Evolutionary conservation across 2,113 vertebrate species (phyloP), one percentile per base, ranked within the genome.

Genomic region (Gadus chalcogrammus): DNA sequence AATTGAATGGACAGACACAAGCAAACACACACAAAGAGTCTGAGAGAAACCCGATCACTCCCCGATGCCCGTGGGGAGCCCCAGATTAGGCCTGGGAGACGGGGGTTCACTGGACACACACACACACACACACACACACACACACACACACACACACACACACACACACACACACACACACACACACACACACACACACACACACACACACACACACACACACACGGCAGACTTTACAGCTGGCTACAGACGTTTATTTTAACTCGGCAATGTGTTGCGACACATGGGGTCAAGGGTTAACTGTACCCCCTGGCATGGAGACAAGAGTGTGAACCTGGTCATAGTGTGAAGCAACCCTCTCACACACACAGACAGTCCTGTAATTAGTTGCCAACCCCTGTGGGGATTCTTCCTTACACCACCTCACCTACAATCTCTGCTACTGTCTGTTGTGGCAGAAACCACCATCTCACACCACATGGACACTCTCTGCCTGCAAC

Each of bases 61-160:
- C 79, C 72, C 64, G 15, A 38, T 22, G 53, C 55, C 53, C 24
- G 8, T 67, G 62, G 76, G 72, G 81, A 85, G 76, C 85, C 73
- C 79, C 77, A 87, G 87, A 88, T 88, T 86, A 85, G 73, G 63
- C 85, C 80, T 79, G 83, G 76, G 85, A 88, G 87, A 87, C 85
- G 81, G 80, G 67, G 67, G 79, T 75, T 84, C 79, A 81, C 79
- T 69, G 65, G 28, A 81, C 75, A 69, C 24, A 59, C 12, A 15
- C 76, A 72, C 65, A 12, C 20, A 7, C 77, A 83, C 70, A 7
- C 77, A 81, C 75, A 69, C 24, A 59, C 12, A 15, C 76, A 72
- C 67, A 12, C 20, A 7, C 77, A 81, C 75, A 69, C 24, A 59
- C 12, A 15, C 76, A 72, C 65, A 12, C 20, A 7, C 77, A 81